Evolutionary conservation across 2,888 invertebrate species (phyloP).

Genomic region (Biston betularia): DNA sequence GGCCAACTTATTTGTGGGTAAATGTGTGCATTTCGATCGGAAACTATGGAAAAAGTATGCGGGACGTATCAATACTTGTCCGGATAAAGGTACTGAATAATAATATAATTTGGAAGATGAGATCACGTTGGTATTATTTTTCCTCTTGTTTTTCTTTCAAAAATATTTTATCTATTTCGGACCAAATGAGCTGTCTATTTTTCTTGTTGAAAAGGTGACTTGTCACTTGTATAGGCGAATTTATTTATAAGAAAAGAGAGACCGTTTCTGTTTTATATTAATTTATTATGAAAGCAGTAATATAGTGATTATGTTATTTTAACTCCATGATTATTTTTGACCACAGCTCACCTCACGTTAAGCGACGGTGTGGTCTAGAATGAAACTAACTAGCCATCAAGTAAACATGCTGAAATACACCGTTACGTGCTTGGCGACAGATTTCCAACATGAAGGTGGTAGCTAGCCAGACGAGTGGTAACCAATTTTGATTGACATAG

Average conservation of each 20-base stretch:
- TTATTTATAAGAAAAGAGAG: neutral
- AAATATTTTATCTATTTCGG: slow-evolving; percentile 5
- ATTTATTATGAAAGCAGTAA: neutral
- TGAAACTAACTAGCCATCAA: too few species aligned
- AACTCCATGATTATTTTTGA: too few species aligned
- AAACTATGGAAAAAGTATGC: slow-evolving; percentile 25
- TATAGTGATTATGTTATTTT: neutral
- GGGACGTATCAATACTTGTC: slow-evolving; percentile 29
- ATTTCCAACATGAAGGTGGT: too few species aligned
- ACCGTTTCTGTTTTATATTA: too few species aligned
- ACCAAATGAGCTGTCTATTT: neutral
- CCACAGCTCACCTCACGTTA: too few species aligned
- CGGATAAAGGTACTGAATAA: slow-evolving; percentile 11
- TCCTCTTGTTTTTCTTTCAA: slow-evolving; percentile 5
- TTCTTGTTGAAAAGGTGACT: neutral
- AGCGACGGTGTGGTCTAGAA: too few species aligned
- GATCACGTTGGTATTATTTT: slow-evolving; percentile 6
- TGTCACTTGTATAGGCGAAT: neutral
- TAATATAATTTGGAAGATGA: slow-evolving; percentile 19
- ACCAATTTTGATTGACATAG: too few species aligned
- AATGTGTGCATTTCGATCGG: slow-evolving; percentile 55
- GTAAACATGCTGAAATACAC: too few species aligned
- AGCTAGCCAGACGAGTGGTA: too few species aligned
- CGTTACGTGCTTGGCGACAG: too few species aligned
- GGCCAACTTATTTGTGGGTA: slow-evolving; percentile 28